Evolutionary conservation across 2,888 invertebrate species (phyloP).

Genomic region (Agrotis clavis): DNA sequence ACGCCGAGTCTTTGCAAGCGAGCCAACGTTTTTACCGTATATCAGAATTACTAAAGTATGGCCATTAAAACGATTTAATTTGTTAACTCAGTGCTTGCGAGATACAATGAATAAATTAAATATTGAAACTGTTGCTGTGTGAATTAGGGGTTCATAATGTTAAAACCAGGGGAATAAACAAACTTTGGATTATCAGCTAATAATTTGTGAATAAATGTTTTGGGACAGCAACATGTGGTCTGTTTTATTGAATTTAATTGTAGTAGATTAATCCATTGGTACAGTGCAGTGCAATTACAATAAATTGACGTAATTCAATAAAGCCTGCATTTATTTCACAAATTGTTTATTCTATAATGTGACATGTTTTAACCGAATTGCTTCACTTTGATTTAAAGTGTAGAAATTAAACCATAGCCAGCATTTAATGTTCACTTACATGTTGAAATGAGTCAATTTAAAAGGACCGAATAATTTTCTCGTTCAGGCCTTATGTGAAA

Average conservation of each 20-base stretch:
- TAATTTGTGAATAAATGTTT: conserved; percentile 38
- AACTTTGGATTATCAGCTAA: conserved; percentile 49
- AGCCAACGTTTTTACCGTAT: conserved; percentile 38
- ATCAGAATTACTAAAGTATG: conserved; percentile 48
- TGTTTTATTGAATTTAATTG: conserved; percentile 12
- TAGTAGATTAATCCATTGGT: neutral
- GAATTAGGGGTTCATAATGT: conserved; percentile 41
- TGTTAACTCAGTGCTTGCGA: conserved; percentile 53
- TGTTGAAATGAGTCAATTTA: neutral
- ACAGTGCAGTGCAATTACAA: neutral
- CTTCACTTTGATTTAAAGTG: neutral
- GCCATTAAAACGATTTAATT: conserved; percentile 56
- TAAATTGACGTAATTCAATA: neutral
- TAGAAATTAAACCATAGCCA: neutral
- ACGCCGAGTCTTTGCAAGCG: conserved; percentile 37
- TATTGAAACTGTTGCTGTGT: conserved; percentile 47
- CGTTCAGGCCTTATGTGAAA: neutral
- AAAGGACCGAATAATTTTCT: neutral
- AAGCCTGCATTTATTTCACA: neutral
- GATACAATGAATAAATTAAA: conserved; percentile 58
- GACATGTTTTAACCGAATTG: neutral
- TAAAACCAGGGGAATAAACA: conserved; percentile 43
- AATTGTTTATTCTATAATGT: neutral
- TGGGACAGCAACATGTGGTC: conserved; percentile 8
- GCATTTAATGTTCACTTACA: neutral